phyloP scores from a whole-genome alignment of 2,797 vertebrate species.

The Hirundo rustica region DNA sequence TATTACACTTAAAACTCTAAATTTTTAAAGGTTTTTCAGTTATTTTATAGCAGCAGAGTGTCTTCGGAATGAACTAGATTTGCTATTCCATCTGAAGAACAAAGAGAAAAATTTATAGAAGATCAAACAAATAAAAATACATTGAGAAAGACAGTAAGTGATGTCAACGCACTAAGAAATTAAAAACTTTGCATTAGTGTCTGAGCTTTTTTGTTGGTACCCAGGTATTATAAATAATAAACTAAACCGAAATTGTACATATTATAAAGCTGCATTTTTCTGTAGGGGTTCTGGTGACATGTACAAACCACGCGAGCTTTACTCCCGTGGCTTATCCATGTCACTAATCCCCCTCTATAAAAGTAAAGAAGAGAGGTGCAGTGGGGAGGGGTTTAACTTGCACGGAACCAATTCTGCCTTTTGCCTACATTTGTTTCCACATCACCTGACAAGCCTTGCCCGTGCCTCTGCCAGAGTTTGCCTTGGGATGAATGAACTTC shows the following conservation, averaged over 20 bases:
- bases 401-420: background rate
- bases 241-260: constrained; percentile 56
- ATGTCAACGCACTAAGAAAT: constrained; percentile 66
- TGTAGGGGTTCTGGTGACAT: constrained; percentile 67
- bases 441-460: background rate
- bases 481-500: constrained; percentile 39
- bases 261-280: constrained; percentile 61
- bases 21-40: constrained; percentile 48
- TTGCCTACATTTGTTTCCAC: constrained; percentile 40
- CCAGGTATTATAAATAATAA: constrained; percentile 68
- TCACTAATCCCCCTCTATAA: constrained; percentile 12
- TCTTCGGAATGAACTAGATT: constrained; percentile 33
- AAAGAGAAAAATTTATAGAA: constrained; percentile 73
- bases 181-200: constrained; percentile 48
- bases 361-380: background rate
- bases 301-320: constrained; percentile 71
- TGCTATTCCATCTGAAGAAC: constrained; percentile 52
- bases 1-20: constrained; percentile 46
- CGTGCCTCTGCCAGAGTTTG: background rate
- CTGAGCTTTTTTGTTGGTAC: constrained; percentile 38
- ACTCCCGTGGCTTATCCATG: constrained; percentile 49
- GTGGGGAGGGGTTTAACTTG: background rate
- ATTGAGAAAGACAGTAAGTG: constrained; percentile 70
- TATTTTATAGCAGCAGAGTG: background rate
- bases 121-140: constrained; percentile 74